Percentiles rank a stretch among this genome's conserved stretches.
These are phyloP conservation scores for Actinopyga echinites DNA, from an alignment of 53 echinoderm and acorn worm genomes.

Conservation along the genomic window DNA sequence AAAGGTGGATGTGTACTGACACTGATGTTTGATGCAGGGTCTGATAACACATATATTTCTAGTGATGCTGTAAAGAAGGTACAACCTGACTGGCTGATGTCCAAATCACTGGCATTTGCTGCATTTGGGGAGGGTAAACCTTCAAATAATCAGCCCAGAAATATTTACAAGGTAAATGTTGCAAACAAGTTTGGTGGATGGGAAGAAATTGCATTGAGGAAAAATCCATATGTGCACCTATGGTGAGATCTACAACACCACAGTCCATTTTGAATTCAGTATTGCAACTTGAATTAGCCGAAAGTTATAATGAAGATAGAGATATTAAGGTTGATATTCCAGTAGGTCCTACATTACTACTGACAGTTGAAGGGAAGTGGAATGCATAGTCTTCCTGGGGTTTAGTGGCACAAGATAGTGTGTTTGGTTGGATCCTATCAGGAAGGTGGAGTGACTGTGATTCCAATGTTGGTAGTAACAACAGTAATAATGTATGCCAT, in stretches of 20 bases:
- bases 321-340: slow-evolving; percentile 32
- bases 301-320: slow-evolving; percentile 9
- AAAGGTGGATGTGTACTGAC: not conserved
- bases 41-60: slow-evolving; percentile 36
- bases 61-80: slow-evolving; percentile 28
- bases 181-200: slow-evolving; percentile 28
- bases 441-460: slow-evolving; percentile 16
- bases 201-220: slow-evolving; percentile 12
- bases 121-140: slow-evolving; percentile 41
- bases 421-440: slow-evolving; percentile 40
- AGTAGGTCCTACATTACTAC: slow-evolving; percentile 26
- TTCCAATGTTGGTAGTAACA: not conserved
- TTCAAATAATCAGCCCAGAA: not conserved
- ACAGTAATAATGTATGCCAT: not conserved
- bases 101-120: slow-evolving; percentile 37
- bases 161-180: slow-evolving; percentile 34
- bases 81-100: slow-evolving; percentile 20
- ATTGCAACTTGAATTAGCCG: slow-evolving; percentile 15
- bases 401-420: slow-evolving; percentile 27
- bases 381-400: slow-evolving; percentile 5
- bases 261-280: not conserved
- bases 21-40: slow-evolving; percentile 44
- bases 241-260: not conserved
- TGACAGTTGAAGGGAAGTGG: slow-evolving; percentile 27
- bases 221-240: slow-evolving; percentile 35